Evolutionary conservation across 2,113 vertebrate species (phyloP).

Genomic region (Etheostoma spectabile): DNA sequence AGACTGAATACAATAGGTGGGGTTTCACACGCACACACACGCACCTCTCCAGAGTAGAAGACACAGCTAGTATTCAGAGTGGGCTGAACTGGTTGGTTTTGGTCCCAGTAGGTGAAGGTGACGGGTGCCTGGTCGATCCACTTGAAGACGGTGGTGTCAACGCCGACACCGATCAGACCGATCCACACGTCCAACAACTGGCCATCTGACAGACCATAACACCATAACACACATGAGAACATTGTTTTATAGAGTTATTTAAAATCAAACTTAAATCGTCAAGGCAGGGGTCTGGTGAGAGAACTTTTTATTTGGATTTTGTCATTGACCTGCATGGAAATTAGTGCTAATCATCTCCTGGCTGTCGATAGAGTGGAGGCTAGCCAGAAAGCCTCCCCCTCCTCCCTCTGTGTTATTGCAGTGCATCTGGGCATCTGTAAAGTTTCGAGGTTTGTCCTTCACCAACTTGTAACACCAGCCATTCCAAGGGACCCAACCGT

Average conservation of each 20-base stretch:
- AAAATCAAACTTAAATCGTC: not conserved
- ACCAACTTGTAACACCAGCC: constrained; percentile 90
- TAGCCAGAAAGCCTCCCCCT: constrained; percentile 81
- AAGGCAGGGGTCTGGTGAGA: not conserved
- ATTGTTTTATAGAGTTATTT: not conserved
- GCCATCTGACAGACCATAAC: constrained; percentile 69
- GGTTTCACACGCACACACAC: constrained; percentile 16
- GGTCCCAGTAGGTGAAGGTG: constrained; percentile 91
- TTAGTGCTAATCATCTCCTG: constrained; percentile 88
- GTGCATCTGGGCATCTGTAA: constrained; percentile 69
- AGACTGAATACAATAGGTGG: not conserved
- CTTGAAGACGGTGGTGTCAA: constrained; percentile 81
- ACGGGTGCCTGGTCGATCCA: constrained; percentile 88
- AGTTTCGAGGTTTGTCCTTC: constrained; percentile 63
- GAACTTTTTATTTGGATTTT: not conserved
- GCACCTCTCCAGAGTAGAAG: constrained; percentile 89
- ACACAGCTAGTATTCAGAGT: constrained; percentile 87
- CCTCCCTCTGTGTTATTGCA: constrained; percentile 80
- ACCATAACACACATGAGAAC: not conserved
- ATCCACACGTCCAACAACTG: constrained; percentile 87
- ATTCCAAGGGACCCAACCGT: constrained; percentile 87
- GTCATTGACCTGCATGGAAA: constrained; percentile 83
- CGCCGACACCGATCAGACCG: constrained; percentile 84
- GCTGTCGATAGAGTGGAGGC: constrained; percentile 90
- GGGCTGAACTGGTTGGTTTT: constrained; percentile 86